A percentile compares a stretch with the other conserved stretches of the same genome.
Evolutionary conservation across 1,140 invertebrate genomes (phyloP).

Genomic region (Procambarus clarkii): DNA sequence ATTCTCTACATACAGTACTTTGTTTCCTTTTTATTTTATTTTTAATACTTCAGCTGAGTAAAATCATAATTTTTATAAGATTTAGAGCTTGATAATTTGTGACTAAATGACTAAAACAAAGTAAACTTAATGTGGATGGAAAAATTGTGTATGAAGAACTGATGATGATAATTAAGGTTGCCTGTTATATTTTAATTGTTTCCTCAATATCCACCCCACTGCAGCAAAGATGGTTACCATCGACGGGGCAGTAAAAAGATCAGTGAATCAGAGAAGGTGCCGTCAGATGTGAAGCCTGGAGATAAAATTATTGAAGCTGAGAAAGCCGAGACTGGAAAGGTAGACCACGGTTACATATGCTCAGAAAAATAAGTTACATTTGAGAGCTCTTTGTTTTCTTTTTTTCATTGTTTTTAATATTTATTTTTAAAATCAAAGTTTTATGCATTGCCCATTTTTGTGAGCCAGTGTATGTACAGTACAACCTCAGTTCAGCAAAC

Average conservation of each 20-base stretch:
- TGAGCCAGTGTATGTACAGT: too few species aligned
- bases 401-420: neutral
- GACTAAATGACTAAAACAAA: too few species aligned
- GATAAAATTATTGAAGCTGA: slow-evolving; percentile 91
- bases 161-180: neutral
- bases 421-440: too few species aligned
- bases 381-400: neutral
- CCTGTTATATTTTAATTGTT: neutral
- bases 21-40: neutral
- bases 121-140: neutral
- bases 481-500: too few species aligned
- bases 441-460: too few species aligned
- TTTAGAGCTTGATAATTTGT: too few species aligned
- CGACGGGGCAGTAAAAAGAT: slow-evolving; percentile 31
- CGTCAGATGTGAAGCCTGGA: slow-evolving; percentile 73
- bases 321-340: slow-evolving; percentile 92
- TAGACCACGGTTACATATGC: slow-evolving; percentile 76
- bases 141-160: neutral
- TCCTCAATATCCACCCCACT: neutral
- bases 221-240: neutral
- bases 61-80: too few species aligned
- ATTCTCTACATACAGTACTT: neutral
- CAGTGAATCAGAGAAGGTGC: slow-evolving; percentile 44
- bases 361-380: neutral
- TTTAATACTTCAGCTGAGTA: too few species aligned